phyloP scores from a whole-genome alignment of 2,888 invertebrate species.

The Hydropsyche betteni region DNA sequence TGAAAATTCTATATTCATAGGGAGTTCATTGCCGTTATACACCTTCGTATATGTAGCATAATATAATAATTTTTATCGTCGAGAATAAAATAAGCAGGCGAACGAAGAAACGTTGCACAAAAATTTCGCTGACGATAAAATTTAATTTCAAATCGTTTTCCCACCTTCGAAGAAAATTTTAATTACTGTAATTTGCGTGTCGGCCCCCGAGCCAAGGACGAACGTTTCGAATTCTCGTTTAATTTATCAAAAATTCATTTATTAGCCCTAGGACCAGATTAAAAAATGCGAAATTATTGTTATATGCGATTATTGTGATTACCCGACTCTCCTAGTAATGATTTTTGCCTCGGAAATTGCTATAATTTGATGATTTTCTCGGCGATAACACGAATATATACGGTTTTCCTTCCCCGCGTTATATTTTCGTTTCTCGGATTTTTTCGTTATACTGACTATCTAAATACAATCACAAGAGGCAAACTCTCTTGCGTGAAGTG shows the following conservation, averaged over 20 bases:
- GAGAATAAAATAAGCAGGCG: no score
- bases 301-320: background rate
- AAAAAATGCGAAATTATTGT: background rate
- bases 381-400: background rate
- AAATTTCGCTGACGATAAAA: no score
- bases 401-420: no score
- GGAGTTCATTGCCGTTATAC: no score
- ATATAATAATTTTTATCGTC: no score
- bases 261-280: background rate
- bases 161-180: no score
- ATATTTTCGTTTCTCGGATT: background rate
- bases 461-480: background rate
- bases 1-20: no score
- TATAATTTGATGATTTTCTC: conserved; percentile 22
- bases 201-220: background rate
- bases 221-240: conserved; percentile 7
- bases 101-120: no score
- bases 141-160: no score
- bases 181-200: conserved; percentile 8
- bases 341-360: conserved; percentile 13
- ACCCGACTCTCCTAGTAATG: background rate
- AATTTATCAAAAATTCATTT: conserved; percentile 17
- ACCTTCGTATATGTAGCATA: no score
- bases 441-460: background rate
- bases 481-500: conserved; percentile 25